Percentiles rank a stretch among this genome's conserved stretches.
Evolutionary conservation across 1,140 invertebrate species (phyloP).

Genomic region (Trichonephila clavipes): DNA sequence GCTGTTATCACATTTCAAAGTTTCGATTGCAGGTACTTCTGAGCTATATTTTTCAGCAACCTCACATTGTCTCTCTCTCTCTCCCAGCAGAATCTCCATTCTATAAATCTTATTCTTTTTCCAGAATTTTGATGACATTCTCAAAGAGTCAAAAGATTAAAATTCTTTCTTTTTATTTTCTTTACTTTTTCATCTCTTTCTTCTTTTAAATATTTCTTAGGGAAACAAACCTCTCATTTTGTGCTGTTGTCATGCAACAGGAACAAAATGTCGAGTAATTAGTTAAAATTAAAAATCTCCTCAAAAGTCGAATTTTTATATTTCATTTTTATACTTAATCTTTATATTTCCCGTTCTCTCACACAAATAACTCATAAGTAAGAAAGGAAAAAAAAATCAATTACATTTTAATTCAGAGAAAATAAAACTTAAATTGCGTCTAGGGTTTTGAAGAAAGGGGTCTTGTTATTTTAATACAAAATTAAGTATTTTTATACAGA

Average conservation of each 20-base stretch:
- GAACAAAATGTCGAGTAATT: slow-evolving; percentile 20
- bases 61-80: too few relatives aligned
- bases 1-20: background rate
- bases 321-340: background rate
- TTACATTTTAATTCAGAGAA: slow-evolving; percentile 15
- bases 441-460: background rate
- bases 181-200: background rate
- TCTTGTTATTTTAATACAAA: background rate
- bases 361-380: background rate
- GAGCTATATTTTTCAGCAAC: background rate
- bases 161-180: background rate
- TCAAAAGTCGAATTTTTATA: background rate
- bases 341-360: background rate
- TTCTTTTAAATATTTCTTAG: background rate
- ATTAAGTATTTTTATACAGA: background rate
- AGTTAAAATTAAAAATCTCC: slow-evolving; percentile 12
- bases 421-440: background rate
- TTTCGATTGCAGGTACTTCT: background rate
- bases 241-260: background rate
- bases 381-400: background rate
- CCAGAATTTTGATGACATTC: background rate
- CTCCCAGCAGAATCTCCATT: background rate
- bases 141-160: slow-evolving; percentile 8
- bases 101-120: background rate
- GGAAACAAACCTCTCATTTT: background rate